Evolutionary conservation across 2,113 vertebrate genomes (phyloP).

Genomic region (Elgaria multicarinata): DNA sequence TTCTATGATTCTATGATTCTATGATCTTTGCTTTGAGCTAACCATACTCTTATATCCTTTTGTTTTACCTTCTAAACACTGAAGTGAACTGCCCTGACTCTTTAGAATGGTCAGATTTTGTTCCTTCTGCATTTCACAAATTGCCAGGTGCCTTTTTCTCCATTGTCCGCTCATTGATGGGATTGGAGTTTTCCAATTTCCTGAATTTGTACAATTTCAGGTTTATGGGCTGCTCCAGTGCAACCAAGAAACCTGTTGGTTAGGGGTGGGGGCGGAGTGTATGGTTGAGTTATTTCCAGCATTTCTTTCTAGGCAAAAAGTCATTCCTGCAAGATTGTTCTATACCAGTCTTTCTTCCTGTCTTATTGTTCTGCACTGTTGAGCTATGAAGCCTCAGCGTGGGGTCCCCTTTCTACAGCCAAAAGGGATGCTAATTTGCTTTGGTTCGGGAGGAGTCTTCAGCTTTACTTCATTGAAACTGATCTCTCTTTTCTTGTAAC

Average conservation of each 20-base stretch:
- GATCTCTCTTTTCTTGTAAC: not conserved
- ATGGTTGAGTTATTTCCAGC: slow-evolving; percentile 3
- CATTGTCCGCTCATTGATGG: no score
- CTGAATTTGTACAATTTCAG: no score
- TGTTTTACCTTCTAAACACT: not conserved
- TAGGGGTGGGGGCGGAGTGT: no score
- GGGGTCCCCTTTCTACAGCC: not conserved
- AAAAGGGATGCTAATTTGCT: not conserved
- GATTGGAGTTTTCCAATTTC: no score
- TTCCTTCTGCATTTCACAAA: no score
- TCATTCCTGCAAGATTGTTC: not conserved
- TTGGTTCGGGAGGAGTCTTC: not conserved
- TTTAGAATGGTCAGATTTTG: no score
- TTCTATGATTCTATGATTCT: no score
- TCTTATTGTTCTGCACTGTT: not conserved
- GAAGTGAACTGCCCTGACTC: no score
- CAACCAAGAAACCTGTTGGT: not conserved
- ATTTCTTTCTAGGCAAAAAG: slow-evolving; percentile 5
- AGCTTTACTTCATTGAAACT: not conserved
- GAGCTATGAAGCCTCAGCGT: not conserved
- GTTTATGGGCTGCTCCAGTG: not conserved
- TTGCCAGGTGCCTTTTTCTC: no score
- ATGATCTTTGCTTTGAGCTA: no score
- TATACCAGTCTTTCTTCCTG: not conserved
- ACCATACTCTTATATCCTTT: not conserved